Evolutionary conservation across 2,888 invertebrate species (phyloP).

Genomic region (Pteria penguin): DNA sequence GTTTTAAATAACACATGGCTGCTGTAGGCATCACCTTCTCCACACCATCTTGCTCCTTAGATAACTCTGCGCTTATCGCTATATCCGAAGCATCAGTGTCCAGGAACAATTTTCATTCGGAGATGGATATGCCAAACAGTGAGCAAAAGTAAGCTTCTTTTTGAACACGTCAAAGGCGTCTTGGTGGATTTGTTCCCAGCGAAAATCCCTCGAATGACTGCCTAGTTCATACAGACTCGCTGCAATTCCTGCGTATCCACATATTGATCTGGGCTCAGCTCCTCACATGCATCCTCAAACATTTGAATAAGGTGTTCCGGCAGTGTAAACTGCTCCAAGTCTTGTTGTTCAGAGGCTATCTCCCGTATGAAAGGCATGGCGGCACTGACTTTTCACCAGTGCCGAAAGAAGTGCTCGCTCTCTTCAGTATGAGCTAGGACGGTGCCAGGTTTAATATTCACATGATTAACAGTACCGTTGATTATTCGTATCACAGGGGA

Average conservation of each 20-base stretch:
- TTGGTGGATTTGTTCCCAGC: background rate
- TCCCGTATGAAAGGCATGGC: no score
- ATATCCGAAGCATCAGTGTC: no score
- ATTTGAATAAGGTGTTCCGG: background rate
- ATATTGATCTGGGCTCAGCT: background rate
- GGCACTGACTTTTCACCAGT: no score
- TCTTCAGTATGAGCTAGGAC: background rate
- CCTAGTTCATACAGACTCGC: background rate
- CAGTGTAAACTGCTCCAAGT: background rate
- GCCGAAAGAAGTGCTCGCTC: background rate
- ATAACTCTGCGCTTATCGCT: background rate
- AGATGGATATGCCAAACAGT: no score
- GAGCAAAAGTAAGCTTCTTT: no score
- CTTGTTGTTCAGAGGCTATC: no score
- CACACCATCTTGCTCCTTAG: background rate
- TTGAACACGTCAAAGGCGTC: background rate
- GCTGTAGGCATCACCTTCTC: constrained; percentile 24
- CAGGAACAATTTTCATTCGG: no score
- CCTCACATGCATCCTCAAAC: background rate
- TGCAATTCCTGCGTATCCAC: background rate
- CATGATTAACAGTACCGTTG: background rate
- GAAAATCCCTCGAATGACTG: background rate
- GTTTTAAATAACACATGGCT: no score
- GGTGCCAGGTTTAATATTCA: background rate
- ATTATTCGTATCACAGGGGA: no score